phyloP scores from a whole-genome alignment of 2,113 vertebrate genomes.

The Perognathus longimembris region DNA sequence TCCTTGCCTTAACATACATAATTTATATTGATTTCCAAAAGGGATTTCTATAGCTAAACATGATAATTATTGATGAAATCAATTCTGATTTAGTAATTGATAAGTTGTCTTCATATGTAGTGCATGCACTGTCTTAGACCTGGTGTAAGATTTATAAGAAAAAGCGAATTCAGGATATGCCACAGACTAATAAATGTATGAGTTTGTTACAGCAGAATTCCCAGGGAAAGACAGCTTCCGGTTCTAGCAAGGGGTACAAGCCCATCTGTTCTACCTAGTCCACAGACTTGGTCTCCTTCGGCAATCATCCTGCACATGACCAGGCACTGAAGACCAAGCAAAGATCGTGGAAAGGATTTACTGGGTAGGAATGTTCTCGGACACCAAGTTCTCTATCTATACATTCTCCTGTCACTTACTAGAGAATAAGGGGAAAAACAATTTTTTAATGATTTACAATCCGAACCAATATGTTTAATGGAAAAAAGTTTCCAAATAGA shows the following conservation, averaged over 20 bases:
- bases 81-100: not conserved
- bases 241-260: not conserved
- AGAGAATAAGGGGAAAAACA: too few species aligned
- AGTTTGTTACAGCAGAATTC: not conserved
- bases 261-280: not conserved
- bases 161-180: constrained; percentile 47
- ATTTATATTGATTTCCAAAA: constrained; percentile 48
- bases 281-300: not conserved
- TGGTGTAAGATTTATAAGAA: not conserved
- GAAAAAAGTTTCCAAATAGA: too few species aligned
- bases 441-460: too few species aligned
- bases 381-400: not conserved
- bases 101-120: not conserved
- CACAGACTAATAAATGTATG: not conserved
- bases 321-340: not conserved
- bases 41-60: not conserved
- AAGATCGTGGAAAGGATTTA: not conserved
- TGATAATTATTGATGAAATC: constrained; percentile 5
- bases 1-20: not conserved
- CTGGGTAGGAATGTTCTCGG: not conserved
- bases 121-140: not conserved
- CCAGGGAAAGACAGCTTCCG: not conserved
- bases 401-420: too few species aligned
- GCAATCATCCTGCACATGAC: too few species aligned
- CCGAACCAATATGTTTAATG: too few species aligned